Evolutionary conservation across 2,888 invertebrate species (phyloP).

Genomic region (Latheticus oryzae): DNA sequence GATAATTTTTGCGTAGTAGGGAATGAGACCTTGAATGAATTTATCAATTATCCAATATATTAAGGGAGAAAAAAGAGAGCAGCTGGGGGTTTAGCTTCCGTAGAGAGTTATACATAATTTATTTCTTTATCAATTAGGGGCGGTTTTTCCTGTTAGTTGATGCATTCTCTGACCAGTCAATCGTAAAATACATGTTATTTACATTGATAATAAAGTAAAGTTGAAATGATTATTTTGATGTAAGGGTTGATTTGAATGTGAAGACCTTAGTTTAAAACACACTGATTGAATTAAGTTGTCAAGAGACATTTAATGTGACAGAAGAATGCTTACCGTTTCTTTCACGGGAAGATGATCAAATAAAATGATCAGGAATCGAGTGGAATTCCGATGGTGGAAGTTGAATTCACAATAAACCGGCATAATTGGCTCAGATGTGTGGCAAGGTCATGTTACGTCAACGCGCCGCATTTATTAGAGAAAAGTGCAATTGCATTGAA

Average conservation of each 20-base stretch:
- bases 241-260: conserved; percentile 2
- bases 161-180: conserved; percentile 7
- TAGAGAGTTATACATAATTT: conserved; percentile 30
- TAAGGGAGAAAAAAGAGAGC: conserved; percentile 25
- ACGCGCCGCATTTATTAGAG: conserved; percentile 39
- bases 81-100: conserved; percentile 27
- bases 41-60: conserved; percentile 32
- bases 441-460: conserved; percentile 46
- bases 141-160: conserved; percentile 29
- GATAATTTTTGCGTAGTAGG: conserved; percentile 6
- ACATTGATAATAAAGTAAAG: too few species aligned
- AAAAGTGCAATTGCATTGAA: conserved; percentile 40
- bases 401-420: conserved; percentile 47
- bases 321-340: conserved; percentile 28
- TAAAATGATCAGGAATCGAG: conserved; percentile 41
- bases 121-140: conserved; percentile 35
- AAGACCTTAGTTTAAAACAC: neutral
- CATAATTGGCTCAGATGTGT: conserved; percentile 48
- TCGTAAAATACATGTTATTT: conserved; percentile 2
- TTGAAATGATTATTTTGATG: neutral
- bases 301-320: conserved; percentile 22
- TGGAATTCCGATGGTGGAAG: conserved; percentile 45
- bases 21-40: conserved; percentile 11
- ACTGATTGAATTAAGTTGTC: conserved; percentile 19
- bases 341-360: conserved; percentile 32